Conservation (phyloP, 2,888 invertebrate genomes). For the Trichogramma evanescens region DNA sequence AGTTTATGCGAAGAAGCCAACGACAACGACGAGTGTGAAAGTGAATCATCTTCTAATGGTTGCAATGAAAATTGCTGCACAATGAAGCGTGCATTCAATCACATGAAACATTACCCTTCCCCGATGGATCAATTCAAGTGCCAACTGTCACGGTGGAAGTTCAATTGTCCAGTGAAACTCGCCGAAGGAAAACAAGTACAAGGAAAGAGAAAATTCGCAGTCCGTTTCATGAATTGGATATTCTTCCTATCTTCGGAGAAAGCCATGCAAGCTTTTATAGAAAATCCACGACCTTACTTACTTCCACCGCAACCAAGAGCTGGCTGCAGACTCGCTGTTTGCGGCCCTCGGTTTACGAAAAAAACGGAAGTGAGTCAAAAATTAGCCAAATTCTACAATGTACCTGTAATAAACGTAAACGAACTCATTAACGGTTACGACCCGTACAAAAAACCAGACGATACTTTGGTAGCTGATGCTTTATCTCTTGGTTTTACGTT, state of each 20-base stretch:
- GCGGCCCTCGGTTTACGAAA: constrained; percentile 57
- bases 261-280: constrained; percentile 52
- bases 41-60: constrained; percentile 32
- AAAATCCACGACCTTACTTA: constrained; percentile 59
- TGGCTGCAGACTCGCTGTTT: constrained; percentile 54
- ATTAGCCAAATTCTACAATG: constrained; percentile 52
- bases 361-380: constrained; percentile 55
- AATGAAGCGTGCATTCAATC: constrained; percentile 7
- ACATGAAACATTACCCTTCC: constrained; percentile 25
- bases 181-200: constrained; percentile 49
- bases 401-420: constrained; percentile 47
- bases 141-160: constrained; percentile 55
- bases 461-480: background rate
- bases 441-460: background rate
- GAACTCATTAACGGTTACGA: background rate
- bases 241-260: constrained; percentile 54
- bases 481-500: background rate
- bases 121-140: constrained; percentile 44
- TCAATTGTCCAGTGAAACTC: constrained; percentile 60
- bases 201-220: constrained; percentile 54
- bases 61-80: background rate
- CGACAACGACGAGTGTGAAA: constrained; percentile 27
- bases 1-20: constrained; percentile 29
- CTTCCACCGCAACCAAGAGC: constrained; percentile 54
- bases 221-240: constrained; percentile 57